Base-by-base conservation (phyloP, 1,140 invertebrate species). In the Scaptodrosophila lebanonensis region DNA sequence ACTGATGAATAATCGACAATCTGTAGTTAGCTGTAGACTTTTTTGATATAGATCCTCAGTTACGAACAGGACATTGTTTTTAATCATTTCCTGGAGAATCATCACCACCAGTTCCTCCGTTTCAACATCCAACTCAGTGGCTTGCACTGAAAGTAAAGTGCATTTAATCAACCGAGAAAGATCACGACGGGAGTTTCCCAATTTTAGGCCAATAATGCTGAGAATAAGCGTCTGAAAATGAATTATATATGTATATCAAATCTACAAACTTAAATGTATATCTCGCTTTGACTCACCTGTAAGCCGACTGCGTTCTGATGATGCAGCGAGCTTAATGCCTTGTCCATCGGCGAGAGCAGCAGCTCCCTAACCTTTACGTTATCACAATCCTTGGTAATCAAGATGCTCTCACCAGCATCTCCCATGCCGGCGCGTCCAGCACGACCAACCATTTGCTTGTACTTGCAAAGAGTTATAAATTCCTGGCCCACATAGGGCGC, bases 361-460 rank as follows among this genome's bases (percentile, higher is more conserved):
- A 93, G 86, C 45, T 89, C 76, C 45, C 88, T 88, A 0, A 93
- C 89, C 76, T 89, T 90, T 2, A 65, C 43, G 49, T 90, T 85
- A 64, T 92, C 91, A 8, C 68, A 70, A 29, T 69, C 76, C 59
- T 89, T 88, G 52, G 90, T 91, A 16, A 95, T 91, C 1, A 95
- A 77, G 75, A 94, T 92, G 83, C 94, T 96, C 84, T 98, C 95
- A 25, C 96, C 95, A 42, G 90, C 88, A 56, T 91, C 89, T 35
- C 94, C 93, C 48, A 95, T 89, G 13, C 94, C 94, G 6, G 94
- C 91, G 50, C 89, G 85, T 12, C 86, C 86, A 32, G 85, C 86
- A 66, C 96, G 87, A 0, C 97, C 95, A 58, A 94, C 90, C 97
- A 99, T 99, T 91, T 99, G 97, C 75, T 97, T 95, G 83, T 98